These are phyloP conservation scores for Oplegnathus fasciatus DNA, from an alignment of 2,113 vertebrate genomes.

Conservation along the genomic window DNA sequence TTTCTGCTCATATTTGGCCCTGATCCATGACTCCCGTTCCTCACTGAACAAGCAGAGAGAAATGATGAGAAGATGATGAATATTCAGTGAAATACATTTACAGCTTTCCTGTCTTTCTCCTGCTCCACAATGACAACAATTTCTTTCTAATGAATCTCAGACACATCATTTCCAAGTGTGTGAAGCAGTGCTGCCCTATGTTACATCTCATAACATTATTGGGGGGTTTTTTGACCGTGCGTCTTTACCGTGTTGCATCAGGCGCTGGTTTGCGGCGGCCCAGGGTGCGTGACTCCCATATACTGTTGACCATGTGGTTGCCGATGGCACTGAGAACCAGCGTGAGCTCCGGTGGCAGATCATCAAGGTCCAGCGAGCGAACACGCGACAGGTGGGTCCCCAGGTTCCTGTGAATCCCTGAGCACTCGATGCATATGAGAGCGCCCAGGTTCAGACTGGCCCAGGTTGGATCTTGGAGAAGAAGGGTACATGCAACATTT, in stretches of 20 bases:
- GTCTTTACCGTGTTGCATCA: conserved; percentile 71
- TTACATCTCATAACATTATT: not conserved
- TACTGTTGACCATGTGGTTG: conserved; percentile 81
- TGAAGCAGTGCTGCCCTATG: not conserved
- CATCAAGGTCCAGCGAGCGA: conserved; percentile 78
- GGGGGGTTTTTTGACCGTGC: no score
- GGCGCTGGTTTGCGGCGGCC: conserved; percentile 76
- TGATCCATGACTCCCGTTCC: conserved; percentile 93
- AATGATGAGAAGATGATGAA: not conserved
- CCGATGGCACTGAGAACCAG: conserved; percentile 80
- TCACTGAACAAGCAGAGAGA: conserved; percentile 81
- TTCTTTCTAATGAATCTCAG: not conserved
- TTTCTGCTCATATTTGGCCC: conserved; percentile 94
- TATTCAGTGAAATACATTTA: conserved; percentile 10
- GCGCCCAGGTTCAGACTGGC: conserved; percentile 82
- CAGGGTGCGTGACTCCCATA: conserved; percentile 77
- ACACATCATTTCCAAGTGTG: not conserved
- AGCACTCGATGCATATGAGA: conserved; percentile 82
- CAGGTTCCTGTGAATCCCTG: conserved; percentile 81
- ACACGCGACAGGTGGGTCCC: conserved; percentile 81
- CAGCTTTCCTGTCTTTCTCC: not conserved
- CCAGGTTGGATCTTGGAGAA: conserved; percentile 78
- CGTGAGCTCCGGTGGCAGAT: conserved; percentile 77
- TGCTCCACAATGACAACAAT: not conserved
- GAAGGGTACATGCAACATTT: not conserved